Evolutionary conservation across 2,113 vertebrate genomes (phyloP).

Genomic region (Chaetops frenatus): DNA sequence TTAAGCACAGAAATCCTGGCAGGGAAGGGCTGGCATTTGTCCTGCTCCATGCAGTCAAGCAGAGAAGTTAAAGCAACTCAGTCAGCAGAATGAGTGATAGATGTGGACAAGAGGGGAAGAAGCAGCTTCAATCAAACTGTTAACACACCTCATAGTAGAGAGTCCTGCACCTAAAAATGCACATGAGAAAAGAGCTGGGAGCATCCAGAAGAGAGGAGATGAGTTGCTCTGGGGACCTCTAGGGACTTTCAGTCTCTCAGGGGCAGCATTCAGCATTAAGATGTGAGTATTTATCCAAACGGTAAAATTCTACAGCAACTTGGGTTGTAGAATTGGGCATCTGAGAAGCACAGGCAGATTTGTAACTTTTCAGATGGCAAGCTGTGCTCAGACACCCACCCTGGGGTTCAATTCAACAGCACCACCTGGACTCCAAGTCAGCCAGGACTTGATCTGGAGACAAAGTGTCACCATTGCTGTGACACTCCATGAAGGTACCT

Average conservation of each 20-base stretch:
- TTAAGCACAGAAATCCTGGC: neutral
- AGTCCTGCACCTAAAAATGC: neutral
- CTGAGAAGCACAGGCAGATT: neutral
- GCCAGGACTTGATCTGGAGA: neutral
- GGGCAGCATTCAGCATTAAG: neutral
- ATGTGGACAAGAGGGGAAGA: neutral
- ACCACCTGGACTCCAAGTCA: fast-evolving
- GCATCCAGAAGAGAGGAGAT: neutral
- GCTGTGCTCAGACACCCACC: neutral
- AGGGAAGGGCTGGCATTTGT: neutral
- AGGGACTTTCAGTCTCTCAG: neutral
- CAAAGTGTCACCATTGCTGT: fast-evolving
- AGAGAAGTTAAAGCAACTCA: neutral
- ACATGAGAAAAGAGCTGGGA: neutral
- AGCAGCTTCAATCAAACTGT: neutral
- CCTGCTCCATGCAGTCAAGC: neutral
- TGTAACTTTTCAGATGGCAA: neutral
- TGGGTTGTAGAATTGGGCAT: neutral
- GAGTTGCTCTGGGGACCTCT: neutral
- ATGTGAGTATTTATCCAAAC: neutral
- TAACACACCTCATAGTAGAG: neutral
- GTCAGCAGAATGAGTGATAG: neutral
- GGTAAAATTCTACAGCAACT: neutral
- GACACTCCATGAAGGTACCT: neutral
- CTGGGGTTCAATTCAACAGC: neutral